These are phyloP conservation scores for Scaptodrosophila lebanonensis DNA, from an alignment of 1,140 invertebrate species.

Conservation along the genomic window DNA sequence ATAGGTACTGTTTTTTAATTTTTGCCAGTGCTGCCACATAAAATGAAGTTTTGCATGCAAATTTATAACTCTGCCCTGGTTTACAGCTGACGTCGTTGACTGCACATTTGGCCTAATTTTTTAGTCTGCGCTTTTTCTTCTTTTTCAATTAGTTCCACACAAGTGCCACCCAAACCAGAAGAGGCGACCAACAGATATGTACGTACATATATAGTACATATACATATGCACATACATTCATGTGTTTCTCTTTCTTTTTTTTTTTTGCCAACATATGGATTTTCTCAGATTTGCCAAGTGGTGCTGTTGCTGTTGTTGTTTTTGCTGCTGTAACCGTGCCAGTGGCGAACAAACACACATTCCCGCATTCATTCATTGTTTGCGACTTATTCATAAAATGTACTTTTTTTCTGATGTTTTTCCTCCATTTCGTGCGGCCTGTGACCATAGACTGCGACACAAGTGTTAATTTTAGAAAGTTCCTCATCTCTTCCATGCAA, in stretches of 20 bases:
- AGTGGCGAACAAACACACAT: constrained; percentile 15
- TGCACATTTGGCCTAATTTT: constrained; percentile 71
- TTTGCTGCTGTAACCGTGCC: constrained; percentile 19
- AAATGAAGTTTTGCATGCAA: constrained; percentile 40
- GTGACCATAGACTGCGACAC: constrained; percentile 25
- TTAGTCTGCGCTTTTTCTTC: constrained; percentile 28
- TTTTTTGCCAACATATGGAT: constrained; percentile 50
- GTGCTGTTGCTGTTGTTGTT: constrained; percentile 2
- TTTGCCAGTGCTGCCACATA: constrained; percentile 12
- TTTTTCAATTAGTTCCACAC: constrained; percentile 55
- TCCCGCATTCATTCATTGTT: constrained; percentile 39
- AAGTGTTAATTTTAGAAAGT: constrained; percentile 71
- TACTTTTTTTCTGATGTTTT: constrained; percentile 60
- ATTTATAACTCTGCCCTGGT: constrained; percentile 64
- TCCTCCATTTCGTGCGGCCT: constrained; percentile 7
- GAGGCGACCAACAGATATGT: background rate
- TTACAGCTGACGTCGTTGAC: constrained; percentile 39
- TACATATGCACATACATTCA: background rate
- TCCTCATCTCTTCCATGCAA: constrained; percentile 53
- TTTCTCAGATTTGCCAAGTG: constrained; percentile 45
- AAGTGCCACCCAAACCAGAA: constrained; percentile 4
- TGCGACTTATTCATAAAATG: constrained; percentile 59
- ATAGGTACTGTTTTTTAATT: constrained; percentile 52
- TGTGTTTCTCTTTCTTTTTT: too few species aligned
- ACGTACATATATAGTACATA: background rate